Evolutionary conservation across 2,113 vertebrate species (phyloP).

Genomic region (Zapus hudsonius): DNA sequence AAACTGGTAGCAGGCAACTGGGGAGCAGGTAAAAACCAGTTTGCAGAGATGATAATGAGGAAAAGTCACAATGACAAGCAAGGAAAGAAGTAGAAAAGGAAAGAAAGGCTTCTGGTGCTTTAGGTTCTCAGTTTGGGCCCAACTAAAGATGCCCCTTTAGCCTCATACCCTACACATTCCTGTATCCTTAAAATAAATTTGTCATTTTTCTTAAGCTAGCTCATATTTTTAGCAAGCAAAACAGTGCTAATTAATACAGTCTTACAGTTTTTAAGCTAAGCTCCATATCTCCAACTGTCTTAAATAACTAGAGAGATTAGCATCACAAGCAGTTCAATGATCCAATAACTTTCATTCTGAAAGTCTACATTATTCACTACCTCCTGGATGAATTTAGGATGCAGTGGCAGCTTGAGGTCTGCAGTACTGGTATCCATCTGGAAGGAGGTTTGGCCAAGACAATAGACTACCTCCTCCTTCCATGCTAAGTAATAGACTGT

Average conservation of each 20-base stretch:
- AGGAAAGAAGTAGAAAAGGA: background rate
- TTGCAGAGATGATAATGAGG: background rate
- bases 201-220: slow-evolving; percentile 26
- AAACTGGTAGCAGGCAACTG: background rate
- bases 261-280: slow-evolving; percentile 33
- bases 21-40: background rate
- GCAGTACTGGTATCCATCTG: background rate
- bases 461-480: background rate
- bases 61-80: background rate
- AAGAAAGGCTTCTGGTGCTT: background rate
- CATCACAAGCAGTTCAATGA: background rate
- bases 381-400: slow-evolving; percentile 1
- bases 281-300: background rate
- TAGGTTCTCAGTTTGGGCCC: background rate
- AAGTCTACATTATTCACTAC: background rate
- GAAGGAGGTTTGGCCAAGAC: background rate
- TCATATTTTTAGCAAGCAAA: slow-evolving; percentile 39
- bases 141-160: background rate
- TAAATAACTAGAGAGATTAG: background rate
- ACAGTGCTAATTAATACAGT: slow-evolving; percentile 39
- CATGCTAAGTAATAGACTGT: background rate
- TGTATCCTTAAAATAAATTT: background rate
- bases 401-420: background rate
- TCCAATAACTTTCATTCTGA: background rate
- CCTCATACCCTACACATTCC: background rate